Evolutionary conservation across 1,140 invertebrate species (phyloP), one percentile per base, ranked within the genome.

Genomic region (Kradibia gibbosae): DNA sequence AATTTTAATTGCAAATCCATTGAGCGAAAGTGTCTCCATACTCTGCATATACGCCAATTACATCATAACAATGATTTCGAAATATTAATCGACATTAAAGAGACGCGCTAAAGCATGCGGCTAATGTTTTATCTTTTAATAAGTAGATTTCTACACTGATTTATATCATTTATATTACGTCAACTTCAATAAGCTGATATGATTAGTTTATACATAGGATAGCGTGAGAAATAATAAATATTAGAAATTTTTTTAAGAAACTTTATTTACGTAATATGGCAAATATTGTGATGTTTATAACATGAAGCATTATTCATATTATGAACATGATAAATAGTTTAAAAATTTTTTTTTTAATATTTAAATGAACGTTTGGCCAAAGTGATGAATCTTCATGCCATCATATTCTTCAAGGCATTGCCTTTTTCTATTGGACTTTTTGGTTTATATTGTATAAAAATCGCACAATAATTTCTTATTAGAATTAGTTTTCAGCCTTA

Each of bases 401-500:
- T 72, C 25, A n/a, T 50, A 76, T 62, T 70, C 13, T 36, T 53
- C 36, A 45, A 13, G 72, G 77, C 42, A 3, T 73, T 50, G 39
- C 39, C 28, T 50, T 11, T 65, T 39, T 80, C 55, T 72, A 31
- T 72, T 39, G n/a, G 45, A 72, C 36, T 20, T 31, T 45, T 36
- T 25, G 15, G 73, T 75, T 34, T 17, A 53, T 25, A 55, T 55
- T 71, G 65, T 80, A 75, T 80, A 80, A 80, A 81, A 74, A 67
- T 74, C 13, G 31, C 45, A 70, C 42, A 75, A 28, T 55, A 4
- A 50, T 36, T 60, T 83, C 34, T 65, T 60, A 55, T 20, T 48
- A 34, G 25, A 76, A 65, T 57, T 60, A 88, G 90, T 93, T 93
- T 84, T 92, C 91, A 73, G 91, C 87, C 89, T 95, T 95, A 93